phyloP scores from a whole-genome alignment of 2,797 vertebrate species.

The Psittacula derbiana region DNA sequence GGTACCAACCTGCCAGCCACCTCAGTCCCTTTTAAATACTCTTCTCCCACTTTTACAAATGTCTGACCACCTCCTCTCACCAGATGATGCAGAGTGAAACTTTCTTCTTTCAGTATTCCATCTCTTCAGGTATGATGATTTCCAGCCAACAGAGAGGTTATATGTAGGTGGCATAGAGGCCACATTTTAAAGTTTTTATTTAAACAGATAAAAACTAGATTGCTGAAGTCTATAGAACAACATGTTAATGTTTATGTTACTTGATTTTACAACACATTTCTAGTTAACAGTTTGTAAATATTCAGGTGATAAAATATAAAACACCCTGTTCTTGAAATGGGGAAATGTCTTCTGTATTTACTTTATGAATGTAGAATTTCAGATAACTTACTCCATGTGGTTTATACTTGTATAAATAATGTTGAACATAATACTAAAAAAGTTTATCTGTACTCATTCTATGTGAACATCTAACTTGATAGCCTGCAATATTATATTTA shows the following conservation, averaged over 20 bases:
- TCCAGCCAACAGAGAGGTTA: slow-evolving; percentile 18
- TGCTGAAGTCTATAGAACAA: not conserved
- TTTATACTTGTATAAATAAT: not conserved
- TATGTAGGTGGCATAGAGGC: slow-evolving; percentile 4
- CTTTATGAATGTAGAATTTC: not conserved
- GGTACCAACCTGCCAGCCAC: not conserved
- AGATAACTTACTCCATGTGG: not conserved
- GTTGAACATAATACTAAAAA: not conserved
- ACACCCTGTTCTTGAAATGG: not conserved
- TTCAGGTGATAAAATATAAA: not conserved
- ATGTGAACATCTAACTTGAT: not conserved
- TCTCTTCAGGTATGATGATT: slow-evolving; percentile 35
- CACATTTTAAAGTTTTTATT: not conserved
- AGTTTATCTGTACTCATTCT: not conserved
- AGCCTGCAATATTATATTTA: not conserved
- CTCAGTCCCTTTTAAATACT: slow-evolving; percentile 49
- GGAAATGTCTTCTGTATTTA: not conserved
- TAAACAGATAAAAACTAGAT: not conserved
- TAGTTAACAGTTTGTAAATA: not conserved
- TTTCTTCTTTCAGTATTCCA: slow-evolving; percentile 44
- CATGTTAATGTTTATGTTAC: not conserved
- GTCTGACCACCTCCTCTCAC: not conserved
- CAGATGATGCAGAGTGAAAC: slow-evolving; percentile 54
- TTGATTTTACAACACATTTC: not conserved
- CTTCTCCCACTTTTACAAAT: not conserved